A percentile compares a stretch with the other conserved stretches of the same genome.
Conservation (phyloP, 2,797 vertebrate species). For the Periophthalmus magnuspinnatus region DNA sequence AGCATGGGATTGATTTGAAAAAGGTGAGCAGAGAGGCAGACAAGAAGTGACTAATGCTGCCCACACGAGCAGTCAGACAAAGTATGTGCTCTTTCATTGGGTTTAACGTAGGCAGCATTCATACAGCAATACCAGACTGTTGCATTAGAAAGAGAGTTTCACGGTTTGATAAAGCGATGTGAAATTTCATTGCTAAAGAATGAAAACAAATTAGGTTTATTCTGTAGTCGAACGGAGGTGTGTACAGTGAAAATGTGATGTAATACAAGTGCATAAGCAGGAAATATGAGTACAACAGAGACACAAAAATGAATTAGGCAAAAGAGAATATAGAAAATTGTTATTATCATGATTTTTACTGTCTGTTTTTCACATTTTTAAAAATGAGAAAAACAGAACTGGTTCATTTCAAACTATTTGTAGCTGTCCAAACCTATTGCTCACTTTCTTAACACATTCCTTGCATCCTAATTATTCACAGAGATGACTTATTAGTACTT, state of each 20-base stretch:
- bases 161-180: neutral
- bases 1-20: constrained; percentile 7
- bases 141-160: neutral
- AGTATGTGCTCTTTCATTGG: neutral
- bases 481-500: too few species aligned
- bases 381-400: too few species aligned
- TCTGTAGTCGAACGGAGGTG: neutral
- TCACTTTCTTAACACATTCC: too few species aligned
- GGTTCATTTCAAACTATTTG: too few species aligned
- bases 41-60: constrained; percentile 9
- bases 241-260: neutral
- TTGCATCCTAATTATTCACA: too few species aligned
- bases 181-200: neutral
- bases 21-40: constrained; percentile 11
- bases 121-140: neutral
- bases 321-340: neutral
- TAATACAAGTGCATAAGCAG: neutral
- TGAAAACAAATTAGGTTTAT: constrained; percentile 5
- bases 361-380: too few species aligned
- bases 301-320: neutral
- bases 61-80: constrained; percentile 6
- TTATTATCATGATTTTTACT: neutral
- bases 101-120: neutral
- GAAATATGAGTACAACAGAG: neutral
- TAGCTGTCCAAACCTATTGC: too few species aligned